Conservation (phyloP, 2,888 invertebrate genomes). For the Melangyna quadrimaculata region DNA sequence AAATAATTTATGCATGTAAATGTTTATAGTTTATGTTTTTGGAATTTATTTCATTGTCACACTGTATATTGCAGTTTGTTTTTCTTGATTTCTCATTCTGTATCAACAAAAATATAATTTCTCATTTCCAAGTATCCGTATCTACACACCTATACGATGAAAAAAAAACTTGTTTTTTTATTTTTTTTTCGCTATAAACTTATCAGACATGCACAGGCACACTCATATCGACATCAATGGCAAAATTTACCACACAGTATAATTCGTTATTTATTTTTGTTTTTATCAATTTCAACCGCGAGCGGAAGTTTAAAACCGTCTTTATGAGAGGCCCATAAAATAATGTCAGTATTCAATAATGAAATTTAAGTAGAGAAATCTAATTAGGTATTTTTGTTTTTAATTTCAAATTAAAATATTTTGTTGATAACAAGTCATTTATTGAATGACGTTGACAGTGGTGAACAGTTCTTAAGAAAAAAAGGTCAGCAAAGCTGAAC, state of each 20-base stretch:
- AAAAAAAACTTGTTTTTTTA: not conserved
- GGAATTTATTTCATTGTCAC: not conserved
- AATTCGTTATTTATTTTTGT: not conserved
- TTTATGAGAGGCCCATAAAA: not conserved
- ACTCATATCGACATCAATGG: slow-evolving; percentile 7
- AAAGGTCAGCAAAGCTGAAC: not conserved
- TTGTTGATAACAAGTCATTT: not conserved
- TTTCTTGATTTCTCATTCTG: slow-evolving; percentile 15
- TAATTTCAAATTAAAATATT: too few relatives aligned
- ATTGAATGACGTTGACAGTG: not conserved
- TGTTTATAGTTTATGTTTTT: too few relatives aligned
- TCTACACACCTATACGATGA: not conserved
- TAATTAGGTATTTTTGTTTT: too few relatives aligned
- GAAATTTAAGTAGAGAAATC: not conserved
- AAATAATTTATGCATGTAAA: too few relatives aligned
- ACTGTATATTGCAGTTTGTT: slow-evolving; percentile 6
- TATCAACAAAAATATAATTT: slow-evolving; percentile 1
- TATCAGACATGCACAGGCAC: not conserved
- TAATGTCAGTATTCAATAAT: not conserved
- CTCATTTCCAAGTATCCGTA: slow-evolving; percentile 6
- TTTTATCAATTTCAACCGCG: not conserved
- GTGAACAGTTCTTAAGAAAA: not conserved
- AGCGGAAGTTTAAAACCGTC: not conserved
- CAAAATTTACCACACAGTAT: slow-evolving; percentile 20
- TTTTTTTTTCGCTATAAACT: slow-evolving; percentile 3